Evolutionary conservation across 1,140 invertebrate genomes (phyloP).

Genomic region (Calephelis virginiensis): DNA sequence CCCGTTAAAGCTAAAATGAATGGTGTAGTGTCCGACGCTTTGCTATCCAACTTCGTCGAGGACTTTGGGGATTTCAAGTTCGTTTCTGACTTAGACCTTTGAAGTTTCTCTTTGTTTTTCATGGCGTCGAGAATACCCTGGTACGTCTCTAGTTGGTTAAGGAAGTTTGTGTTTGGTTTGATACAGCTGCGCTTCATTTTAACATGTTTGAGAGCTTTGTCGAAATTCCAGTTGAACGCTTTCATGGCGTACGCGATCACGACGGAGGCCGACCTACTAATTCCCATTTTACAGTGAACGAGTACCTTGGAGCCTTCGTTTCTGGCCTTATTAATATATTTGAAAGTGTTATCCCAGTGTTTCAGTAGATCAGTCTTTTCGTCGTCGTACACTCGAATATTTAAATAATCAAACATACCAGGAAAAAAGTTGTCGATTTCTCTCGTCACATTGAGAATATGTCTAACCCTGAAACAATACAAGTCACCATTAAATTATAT

Average conservation of each 20-base stretch:
- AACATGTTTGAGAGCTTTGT: conserved; percentile 92
- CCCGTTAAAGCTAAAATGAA: conserved; percentile 78
- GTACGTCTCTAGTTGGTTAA: conserved; percentile 96
- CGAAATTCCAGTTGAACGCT: conserved; percentile 95
- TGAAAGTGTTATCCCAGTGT: conserved; percentile 98
- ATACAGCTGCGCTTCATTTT: conserved; percentile 94
- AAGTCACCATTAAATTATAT: conserved; percentile 4
- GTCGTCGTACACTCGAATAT: conserved; percentile 97
- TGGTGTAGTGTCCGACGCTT: conserved; percentile 79
- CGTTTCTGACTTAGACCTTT: conserved; percentile 95
- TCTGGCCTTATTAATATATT: conserved; percentile 96
- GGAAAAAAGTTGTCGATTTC: conserved; percentile 99
- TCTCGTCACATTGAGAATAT: conserved; percentile 97
- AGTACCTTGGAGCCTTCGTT: conserved; percentile 94
- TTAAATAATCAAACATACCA: conserved; percentile 96
- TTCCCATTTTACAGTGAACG: conserved; percentile 99
- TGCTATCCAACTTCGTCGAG: conserved; percentile 69
- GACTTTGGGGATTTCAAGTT: conserved; percentile 88
- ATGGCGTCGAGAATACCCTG: conserved; percentile 97
- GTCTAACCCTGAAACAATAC: conserved; percentile 87
- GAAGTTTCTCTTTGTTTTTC: conserved; percentile 95
- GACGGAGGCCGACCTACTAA: conserved; percentile 98
- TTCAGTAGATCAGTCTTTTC: conserved; percentile 97
- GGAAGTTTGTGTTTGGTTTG: conserved; percentile 97
- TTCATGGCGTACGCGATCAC: conserved; percentile 99